Base-by-base conservation (phyloP, 2,797 vertebrate species). In the Amniataba percoides region DNA sequence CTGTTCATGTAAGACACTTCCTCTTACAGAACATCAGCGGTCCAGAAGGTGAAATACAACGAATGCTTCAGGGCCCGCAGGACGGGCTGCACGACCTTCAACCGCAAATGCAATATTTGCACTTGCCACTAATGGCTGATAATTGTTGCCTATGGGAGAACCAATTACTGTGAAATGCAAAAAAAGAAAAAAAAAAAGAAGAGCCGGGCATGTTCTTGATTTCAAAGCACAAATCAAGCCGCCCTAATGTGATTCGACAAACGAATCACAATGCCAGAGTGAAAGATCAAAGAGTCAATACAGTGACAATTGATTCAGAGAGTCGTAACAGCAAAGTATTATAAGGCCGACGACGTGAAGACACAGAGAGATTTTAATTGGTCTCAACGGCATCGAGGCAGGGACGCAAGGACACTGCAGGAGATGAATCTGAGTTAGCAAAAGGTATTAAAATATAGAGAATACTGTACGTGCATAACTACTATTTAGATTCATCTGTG, bases 111-210 rank as follows among this genome's bases (percentile, higher is more conserved):
- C 84, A 61, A 83, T 87, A 89, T 92, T 93, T 91, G 82, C 87
- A 87, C 87, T 87, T 27, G 46, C 57, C 16, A 13, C 88, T 93
- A 94, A 93, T 89, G 83, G 79, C 78, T 74, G 84, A 71, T 92
- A 93, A 93, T 91, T 88, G 82, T 79, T 83, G 81, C 91, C 88
- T 80, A 74, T 83, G 84, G 84, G 92, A 88, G 79, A 81, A 75
- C 71, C 81, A 91, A 92, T 93, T 92, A 90, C 27, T 56, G 51
- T 46, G n/a, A n/a, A n/a, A n/a, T 27, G 2, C 4, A 27, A 27
- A 27, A 13, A 34, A 46, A 78, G 60, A 62, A 64, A 40, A 46
- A 21, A 19, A 15, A 45, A 67, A 31, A 49, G 71, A 23, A 46
- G 65, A 83, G 70, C 74, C 19, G 53, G 77, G 71, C 56, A 74